Evolutionary conservation across 2,888 invertebrate species (phyloP).

Genomic region (Pocota personata): DNA sequence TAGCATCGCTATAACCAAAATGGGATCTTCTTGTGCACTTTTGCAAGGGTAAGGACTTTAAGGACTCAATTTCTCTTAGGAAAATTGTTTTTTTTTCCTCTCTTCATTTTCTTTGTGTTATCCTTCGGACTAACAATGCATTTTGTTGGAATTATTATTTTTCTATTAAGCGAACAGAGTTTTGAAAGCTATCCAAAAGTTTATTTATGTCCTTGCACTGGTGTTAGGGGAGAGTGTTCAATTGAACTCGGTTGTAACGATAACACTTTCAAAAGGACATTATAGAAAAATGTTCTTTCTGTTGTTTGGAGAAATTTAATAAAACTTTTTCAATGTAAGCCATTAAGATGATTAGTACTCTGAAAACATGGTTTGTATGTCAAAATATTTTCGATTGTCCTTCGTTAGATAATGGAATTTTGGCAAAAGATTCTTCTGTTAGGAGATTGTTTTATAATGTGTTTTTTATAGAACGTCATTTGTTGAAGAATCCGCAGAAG

Average conservation of each 20-base stretch:
- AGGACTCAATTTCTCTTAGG: constrained; percentile 16
- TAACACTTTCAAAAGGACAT: constrained; percentile 44
- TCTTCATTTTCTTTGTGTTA: background rate
- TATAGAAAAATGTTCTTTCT: constrained; percentile 22
- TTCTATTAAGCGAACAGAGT: constrained; percentile 52
- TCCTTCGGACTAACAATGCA: constrained; percentile 7
- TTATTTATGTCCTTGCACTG: constrained; percentile 34
- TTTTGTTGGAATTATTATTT: constrained; percentile 36
- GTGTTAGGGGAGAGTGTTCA: background rate
- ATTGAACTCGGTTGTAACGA: constrained; percentile 27
- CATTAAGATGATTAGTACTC: constrained; percentile 56
- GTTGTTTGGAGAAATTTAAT: constrained; percentile 36
- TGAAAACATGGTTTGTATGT: constrained; percentile 10
- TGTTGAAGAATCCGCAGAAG: background rate
- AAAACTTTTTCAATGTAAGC: constrained; percentile 50
- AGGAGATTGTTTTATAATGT: constrained; percentile 15
- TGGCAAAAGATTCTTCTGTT: background rate
- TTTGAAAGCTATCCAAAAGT: constrained; percentile 61
- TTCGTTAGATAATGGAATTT: background rate
- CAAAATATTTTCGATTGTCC: constrained; percentile 24
- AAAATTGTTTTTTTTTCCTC: background rate
- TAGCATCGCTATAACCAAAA: background rate
- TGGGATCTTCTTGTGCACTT: background rate
- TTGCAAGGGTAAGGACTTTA: constrained; percentile 2
- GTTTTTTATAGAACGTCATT: background rate